A percentile compares a stretch with the other conserved stretches of the same genome.
These are phyloP conservation scores for Pipistrellus pygmaeus DNA, from an alignment of 2,797 vertebrate species.

Conservation along the genomic window DNA sequence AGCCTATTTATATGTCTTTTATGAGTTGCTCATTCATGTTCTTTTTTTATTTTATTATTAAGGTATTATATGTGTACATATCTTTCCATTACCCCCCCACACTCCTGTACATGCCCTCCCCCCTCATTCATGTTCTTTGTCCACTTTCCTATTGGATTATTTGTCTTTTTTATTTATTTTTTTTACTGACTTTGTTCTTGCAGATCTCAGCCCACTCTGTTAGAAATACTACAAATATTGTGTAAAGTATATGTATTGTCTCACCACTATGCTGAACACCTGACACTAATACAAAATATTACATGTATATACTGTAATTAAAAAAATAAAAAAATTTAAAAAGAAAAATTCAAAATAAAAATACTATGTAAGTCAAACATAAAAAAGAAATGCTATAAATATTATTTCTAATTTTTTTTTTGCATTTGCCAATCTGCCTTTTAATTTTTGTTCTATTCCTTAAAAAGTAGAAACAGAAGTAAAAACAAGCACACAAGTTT, in stretches of 20 bases:
- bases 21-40: not conserved
- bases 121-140: not conserved
- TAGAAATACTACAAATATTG: constrained; percentile 31
- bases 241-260: not conserved
- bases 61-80: too few species aligned
- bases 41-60: not conserved
- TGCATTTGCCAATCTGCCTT: constrained; percentile 38
- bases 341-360: not conserved
- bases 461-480: not conserved
- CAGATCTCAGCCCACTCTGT: not conserved
- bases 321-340: not conserved
- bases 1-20: constrained; percentile 26
- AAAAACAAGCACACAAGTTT: constrained; percentile 49
- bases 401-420: constrained; percentile 33
- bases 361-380: not conserved
- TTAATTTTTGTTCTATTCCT: constrained; percentile 37
- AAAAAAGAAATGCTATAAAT: constrained; percentile 4
- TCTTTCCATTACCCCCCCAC: too few species aligned
- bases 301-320: not conserved
- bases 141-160: not conserved
- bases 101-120: too few species aligned
- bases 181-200: not conserved
- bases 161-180: not conserved
- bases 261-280: not conserved
- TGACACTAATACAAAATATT: not conserved